Base-by-base conservation (phyloP, 2,888 invertebrate species). In the Belgica antarctica region DNA sequence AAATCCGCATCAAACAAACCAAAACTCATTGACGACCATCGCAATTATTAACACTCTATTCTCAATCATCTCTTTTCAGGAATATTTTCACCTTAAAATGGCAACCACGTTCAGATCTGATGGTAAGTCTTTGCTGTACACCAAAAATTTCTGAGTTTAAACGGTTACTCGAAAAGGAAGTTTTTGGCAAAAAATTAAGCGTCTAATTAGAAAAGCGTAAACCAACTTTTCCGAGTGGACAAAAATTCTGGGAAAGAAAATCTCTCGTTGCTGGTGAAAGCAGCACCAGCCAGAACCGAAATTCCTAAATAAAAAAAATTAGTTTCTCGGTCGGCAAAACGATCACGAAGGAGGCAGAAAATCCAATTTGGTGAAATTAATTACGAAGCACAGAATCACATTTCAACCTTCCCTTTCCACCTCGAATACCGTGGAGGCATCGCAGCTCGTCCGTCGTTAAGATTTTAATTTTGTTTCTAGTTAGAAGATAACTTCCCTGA, bases 101-200 rank as follows among this genome's bases (percentile, higher is more conserved):
- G 63, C 63, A 36, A 36, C 63, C 22, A 34, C 63, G n/a, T 62
- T 62, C 19, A n/a, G 62, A 34, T 24, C 63, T 22, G 34, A 41
- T 63, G 63, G 63, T 63, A 31, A 61, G 61, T 61, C 5, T 31
- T n/a, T n/a, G n/a, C n/a, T n/a, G n/a, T n/a, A n/a, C n/a, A n/a
- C n/a, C n/a, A n/a, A n/a, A n/a, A n/a, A n/a, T n/a, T n/a, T n/a
- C n/a, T n/a, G n/a, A n/a, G n/a, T n/a, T n/a, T n/a, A n/a, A n/a
- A n/a, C n/a, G n/a, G n/a, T n/a, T n/a, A n/a, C n/a, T n/a, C n/a
- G n/a, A n/a, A n/a, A n/a, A n/a, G 41, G 12, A 10, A 41, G 41
- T 41, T 5, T n/a, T n/a, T n/a, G 15, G 10, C n/a, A n/a, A n/a
- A 2, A 41, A 10, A 41, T 7, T 4, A 31, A 31, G 4, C 31